Evolutionary conservation across 1,140 invertebrate species (phyloP).

Genomic region (Drosophila pachea): DNA sequence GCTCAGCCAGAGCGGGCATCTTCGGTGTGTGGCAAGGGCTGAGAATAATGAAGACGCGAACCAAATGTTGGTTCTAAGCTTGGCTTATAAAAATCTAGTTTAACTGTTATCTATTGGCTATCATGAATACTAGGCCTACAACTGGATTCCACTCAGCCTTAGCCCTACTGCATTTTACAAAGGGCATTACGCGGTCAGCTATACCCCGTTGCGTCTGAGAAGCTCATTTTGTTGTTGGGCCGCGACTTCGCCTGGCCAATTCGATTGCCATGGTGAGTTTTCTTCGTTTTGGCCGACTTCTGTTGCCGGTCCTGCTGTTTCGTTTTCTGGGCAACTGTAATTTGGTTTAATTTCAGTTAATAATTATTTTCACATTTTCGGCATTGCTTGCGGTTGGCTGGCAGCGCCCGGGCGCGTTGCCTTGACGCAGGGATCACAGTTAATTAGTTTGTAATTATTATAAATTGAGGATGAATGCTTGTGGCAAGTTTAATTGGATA

Average conservation of each 20-base stretch:
- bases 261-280: slow-evolving; percentile 52
- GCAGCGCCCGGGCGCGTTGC: slow-evolving; percentile 41
- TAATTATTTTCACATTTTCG: slow-evolving; percentile 75
- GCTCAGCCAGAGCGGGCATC: not conserved
- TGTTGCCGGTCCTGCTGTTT: slow-evolving; percentile 10
- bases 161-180: too few relatives aligned
- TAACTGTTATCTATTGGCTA: too few relatives aligned
- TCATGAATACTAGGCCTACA: too few relatives aligned
- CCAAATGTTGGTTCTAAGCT: too few relatives aligned
- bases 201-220: too few relatives aligned
- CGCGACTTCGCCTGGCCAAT: slow-evolving; percentile 26
- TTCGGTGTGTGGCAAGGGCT: too few relatives aligned
- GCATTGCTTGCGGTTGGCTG: slow-evolving; percentile 65
- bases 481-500: slow-evolving; percentile 78
- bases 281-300: slow-evolving; percentile 14
- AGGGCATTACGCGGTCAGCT: too few relatives aligned
- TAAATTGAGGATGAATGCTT: slow-evolving; percentile 78
- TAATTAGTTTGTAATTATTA: slow-evolving; percentile 78
- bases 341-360: slow-evolving; percentile 77
- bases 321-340: slow-evolving; percentile 40
- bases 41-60: too few relatives aligned
- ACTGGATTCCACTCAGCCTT: too few relatives aligned
- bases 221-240: slow-evolving; percentile 1
- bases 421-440: slow-evolving; percentile 65
- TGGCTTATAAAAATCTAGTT: too few relatives aligned